phyloP scores from a whole-genome alignment of 2,888 invertebrate genomes.

The Embidobia sp. region DNA sequence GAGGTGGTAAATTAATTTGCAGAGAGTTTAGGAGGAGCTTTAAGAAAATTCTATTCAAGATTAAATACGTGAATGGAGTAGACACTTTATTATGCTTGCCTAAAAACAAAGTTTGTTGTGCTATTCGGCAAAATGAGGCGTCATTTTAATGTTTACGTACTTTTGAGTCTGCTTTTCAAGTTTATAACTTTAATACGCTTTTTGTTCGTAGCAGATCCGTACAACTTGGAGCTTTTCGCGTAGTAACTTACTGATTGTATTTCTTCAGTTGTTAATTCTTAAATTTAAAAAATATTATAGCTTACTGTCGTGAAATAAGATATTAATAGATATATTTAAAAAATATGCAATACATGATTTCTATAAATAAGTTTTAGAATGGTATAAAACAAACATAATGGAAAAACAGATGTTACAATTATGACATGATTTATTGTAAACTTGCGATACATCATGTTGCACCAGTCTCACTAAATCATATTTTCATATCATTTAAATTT shows the following conservation, averaged over 20 bases:
- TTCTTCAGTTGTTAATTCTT: constrained; percentile 13
- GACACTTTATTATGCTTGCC: constrained; percentile 55
- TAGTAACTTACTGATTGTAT: constrained; percentile 18
- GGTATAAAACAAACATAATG: no score
- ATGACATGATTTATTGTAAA: no score
- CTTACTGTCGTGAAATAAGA: no score
- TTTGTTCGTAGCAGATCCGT: constrained; percentile 29
- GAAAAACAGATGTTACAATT: no score
- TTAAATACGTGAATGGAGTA: constrained; percentile 52
- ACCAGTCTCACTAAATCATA: no score
- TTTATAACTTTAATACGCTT: constrained; percentile 48
- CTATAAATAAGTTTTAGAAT: no score
- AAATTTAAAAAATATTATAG: constrained; percentile 21
- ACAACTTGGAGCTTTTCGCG: constrained; percentile 31
- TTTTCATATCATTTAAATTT: no score
- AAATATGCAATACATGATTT: no score
- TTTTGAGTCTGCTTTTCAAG: constrained; percentile 32
- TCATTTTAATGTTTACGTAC: constrained; percentile 49
- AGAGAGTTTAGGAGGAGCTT: constrained; percentile 50
- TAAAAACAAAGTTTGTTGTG: constrained; percentile 51
- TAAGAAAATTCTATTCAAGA: constrained; percentile 57
- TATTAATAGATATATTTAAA: no score
- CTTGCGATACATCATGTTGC: no score
- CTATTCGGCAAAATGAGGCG: constrained; percentile 35
- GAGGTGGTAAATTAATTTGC: constrained; percentile 59